A percentile compares a stretch with the other conserved stretches of the same genome.
phyloP scores from a whole-genome alignment of 2,888 invertebrate species.

The Saturnia japonica region DNA sequence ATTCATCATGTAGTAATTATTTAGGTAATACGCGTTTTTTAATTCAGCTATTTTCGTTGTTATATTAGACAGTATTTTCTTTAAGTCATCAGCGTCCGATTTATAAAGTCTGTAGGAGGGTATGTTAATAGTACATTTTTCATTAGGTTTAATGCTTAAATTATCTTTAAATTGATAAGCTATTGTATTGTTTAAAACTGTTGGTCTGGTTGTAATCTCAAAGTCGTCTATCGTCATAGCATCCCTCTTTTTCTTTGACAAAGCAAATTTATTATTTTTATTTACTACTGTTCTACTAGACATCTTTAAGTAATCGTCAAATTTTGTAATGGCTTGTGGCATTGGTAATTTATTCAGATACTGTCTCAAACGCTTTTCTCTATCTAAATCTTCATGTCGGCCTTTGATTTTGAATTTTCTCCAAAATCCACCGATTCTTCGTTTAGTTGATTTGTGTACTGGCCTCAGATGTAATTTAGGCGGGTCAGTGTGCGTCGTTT shows the following conservation, averaged over 20 bases:
- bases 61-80: slow-evolving; percentile 7
- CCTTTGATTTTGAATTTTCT: slow-evolving; percentile 35
- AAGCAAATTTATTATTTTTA: slow-evolving; percentile 1
- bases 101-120: slow-evolving; percentile 8
- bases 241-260: slow-evolving; percentile 24
- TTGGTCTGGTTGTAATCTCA: not conserved
- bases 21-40: slow-evolving; percentile 9
- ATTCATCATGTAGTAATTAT: not conserved
- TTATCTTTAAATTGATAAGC: not conserved
- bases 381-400: slow-evolving; percentile 23
- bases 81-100: slow-evolving; percentile 9
- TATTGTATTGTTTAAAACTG: not conserved
- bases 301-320: slow-evolving; percentile 1
- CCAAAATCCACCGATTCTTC: slow-evolving; percentile 35
- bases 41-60: not conserved
- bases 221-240: not conserved
- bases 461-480: slow-evolving; percentile 21
- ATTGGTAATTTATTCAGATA: not conserved
- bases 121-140: not conserved
- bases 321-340: not conserved
- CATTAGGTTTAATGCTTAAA: slow-evolving; percentile 1
- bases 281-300: not conserved
- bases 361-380: slow-evolving; percentile 22
- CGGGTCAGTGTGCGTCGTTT: slow-evolving; percentile 1
- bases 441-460: slow-evolving; percentile 28